These are phyloP conservation scores for Allobates femoralis DNA, from an alignment of 2,797 vertebrate species.

Conservation along the genomic window DNA sequence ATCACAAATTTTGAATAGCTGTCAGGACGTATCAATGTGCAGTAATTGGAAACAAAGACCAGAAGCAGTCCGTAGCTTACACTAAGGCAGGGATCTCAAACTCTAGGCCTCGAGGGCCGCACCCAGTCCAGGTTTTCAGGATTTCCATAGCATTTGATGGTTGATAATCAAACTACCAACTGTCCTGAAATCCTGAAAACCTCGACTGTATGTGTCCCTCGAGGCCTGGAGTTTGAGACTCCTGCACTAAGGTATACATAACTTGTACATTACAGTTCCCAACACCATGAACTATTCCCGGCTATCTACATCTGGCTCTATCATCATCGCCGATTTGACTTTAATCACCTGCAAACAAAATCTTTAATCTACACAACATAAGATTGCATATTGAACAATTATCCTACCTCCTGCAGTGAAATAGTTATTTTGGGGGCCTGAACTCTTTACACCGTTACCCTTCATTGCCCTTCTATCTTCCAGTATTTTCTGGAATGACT, in stretches of 20 bases:
- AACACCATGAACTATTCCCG: neutral
- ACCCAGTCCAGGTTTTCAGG: no score
- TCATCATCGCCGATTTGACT: neutral
- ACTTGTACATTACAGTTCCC: neutral
- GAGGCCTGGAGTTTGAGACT: no score
- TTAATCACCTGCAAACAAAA: neutral
- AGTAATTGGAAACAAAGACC: neutral
- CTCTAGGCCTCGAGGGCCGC: no score
- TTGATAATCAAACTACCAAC: no score
- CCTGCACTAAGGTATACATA: no score
- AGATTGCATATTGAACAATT: no score
- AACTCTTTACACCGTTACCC: neutral
- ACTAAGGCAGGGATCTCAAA: no score
- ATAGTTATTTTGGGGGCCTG: neutral
- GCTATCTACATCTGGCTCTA: neutral
- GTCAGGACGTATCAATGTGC: neutral
- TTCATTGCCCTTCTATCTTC: neutral
- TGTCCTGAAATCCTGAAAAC: no score
- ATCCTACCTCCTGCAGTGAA: neutral
- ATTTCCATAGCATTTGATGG: no score
- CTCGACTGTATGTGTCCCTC: no score
- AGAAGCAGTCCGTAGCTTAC: neutral
- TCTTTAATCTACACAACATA: no score
- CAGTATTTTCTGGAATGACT: neutral
- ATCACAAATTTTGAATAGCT: neutral